A percentile compares a stretch with the other conserved stretches of the same genome.
These are phyloP conservation scores for Agrotis clavis DNA, from an alignment of 2,888 invertebrate genomes.

Conservation along the genomic window DNA sequence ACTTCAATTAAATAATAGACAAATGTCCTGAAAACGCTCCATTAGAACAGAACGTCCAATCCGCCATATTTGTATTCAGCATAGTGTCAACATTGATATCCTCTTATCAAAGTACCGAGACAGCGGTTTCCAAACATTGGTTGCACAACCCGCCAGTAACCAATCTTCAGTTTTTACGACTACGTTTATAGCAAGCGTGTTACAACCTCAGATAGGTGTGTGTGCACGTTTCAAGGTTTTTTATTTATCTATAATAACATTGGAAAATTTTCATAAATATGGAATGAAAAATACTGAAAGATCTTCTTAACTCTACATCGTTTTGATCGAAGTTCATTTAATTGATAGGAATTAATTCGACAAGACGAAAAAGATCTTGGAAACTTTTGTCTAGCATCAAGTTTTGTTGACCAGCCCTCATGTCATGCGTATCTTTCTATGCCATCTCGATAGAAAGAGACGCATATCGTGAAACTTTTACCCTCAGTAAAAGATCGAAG, in stretches of 20 bases:
- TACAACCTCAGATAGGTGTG: constrained; percentile 53
- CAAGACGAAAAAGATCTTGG: too few relatives aligned
- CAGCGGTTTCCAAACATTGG: constrained; percentile 78
- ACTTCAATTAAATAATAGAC: too few relatives aligned
- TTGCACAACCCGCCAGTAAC: constrained; percentile 77
- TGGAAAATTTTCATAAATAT: not conserved
- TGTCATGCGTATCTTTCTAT: too few relatives aligned
- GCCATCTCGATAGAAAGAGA: too few relatives aligned
- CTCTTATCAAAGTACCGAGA: constrained; percentile 77
- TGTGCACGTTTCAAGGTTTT: constrained; percentile 25
- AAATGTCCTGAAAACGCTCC: not conserved
- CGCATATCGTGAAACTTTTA: too few relatives aligned
- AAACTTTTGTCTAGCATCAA: too few relatives aligned
- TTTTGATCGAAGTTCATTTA: too few relatives aligned
- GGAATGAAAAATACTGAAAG: not conserved
- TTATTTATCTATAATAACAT: constrained; percentile 49
- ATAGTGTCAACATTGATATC: constrained; percentile 40
- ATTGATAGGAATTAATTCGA: too few relatives aligned
- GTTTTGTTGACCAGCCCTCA: too few relatives aligned
- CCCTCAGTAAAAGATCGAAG: not conserved
- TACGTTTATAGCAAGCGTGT: constrained; percentile 73
- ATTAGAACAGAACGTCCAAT: not conserved
- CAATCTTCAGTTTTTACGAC: constrained; percentile 82
- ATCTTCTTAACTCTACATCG: too few relatives aligned
- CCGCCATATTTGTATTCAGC: constrained; percentile 3